A percentile compares a stretch with the other conserved stretches of the same genome.
phyloP scores from a whole-genome alignment of 64 coral and sea anemone species.

The Pocillopora verrucosa region DNA sequence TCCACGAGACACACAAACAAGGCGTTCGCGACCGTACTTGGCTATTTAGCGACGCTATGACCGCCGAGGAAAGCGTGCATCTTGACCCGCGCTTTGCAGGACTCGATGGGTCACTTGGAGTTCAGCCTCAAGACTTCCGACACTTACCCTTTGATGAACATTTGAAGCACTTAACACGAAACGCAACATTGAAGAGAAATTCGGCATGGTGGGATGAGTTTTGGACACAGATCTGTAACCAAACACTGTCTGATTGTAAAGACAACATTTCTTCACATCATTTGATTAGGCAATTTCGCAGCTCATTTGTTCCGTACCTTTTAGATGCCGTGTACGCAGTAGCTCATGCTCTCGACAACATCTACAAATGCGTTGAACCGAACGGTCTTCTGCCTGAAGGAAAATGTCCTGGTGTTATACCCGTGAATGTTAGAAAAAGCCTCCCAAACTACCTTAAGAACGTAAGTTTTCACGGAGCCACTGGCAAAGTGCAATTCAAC shows the following conservation, averaged over 20 bases:
- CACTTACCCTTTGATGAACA: slow-evolving; percentile 3
- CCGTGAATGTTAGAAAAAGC: slow-evolving; percentile 22
- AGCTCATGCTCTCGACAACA: slow-evolving; percentile 61
- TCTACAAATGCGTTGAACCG: slow-evolving; percentile 23
- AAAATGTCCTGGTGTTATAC: slow-evolving; percentile 32
- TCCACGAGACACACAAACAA: slow-evolving; percentile 33
- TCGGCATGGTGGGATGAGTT: slow-evolving; percentile 42
- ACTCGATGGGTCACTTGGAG: slow-evolving; percentile 29
- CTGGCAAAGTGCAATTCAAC: slow-evolving; percentile 54
- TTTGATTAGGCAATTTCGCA: slow-evolving; percentile 36
- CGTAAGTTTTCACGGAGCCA: slow-evolving; percentile 59
- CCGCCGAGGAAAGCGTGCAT: slow-evolving; percentile 11
- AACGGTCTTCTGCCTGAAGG: slow-evolving; percentile 6
- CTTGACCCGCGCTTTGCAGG: slow-evolving; percentile 12
- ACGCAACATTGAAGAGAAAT: not conserved
- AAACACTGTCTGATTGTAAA: not conserved
- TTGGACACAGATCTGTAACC: slow-evolving; percentile 3
- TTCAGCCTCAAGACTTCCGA: slow-evolving; percentile 30
- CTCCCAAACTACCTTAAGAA: slow-evolving; percentile 39
- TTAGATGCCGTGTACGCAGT: slow-evolving; percentile 77
- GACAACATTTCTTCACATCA: not conserved
- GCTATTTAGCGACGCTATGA: slow-evolving; percentile 37
- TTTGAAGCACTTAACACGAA: not conserved
- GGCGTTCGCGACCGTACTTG: slow-evolving; percentile 40
- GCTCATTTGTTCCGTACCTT: slow-evolving; percentile 64